phyloP scores from a whole-genome alignment of 2,797 vertebrate species.

The Champsocephalus esox region DNA sequence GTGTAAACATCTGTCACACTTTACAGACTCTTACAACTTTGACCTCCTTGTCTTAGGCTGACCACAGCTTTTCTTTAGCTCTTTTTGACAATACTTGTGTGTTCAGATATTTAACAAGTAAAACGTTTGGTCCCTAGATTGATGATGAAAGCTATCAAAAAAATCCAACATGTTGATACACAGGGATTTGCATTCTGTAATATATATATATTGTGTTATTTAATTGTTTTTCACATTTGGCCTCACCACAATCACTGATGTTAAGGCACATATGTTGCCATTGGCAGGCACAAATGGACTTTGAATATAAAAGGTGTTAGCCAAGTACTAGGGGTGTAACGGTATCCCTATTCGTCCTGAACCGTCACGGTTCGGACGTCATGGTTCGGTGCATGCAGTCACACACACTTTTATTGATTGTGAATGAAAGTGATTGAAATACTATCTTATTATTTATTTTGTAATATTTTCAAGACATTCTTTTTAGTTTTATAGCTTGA shows the following conservation, averaged over 20 bases:
- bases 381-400: too few species aligned
- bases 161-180: constrained; percentile 29
- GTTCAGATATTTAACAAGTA: neutral
- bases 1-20: neutral
- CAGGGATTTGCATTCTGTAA: constrained; percentile 19
- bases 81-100: neutral
- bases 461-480: too few species aligned
- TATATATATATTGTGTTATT: constrained; percentile 30
- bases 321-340: neutral
- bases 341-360: too few species aligned
- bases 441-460: too few species aligned
- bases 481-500: too few species aligned
- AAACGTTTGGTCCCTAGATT: constrained; percentile 6
- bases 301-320: constrained; percentile 64
- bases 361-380: too few species aligned
- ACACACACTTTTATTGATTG: too few species aligned
- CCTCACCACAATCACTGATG: constrained; percentile 56
- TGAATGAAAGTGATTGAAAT: too few species aligned
- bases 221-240: constrained; percentile 54
- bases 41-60: neutral
- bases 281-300: constrained; percentile 58
- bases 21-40: constrained; percentile 3
- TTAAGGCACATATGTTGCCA: constrained; percentile 55
- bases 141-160: constrained; percentile 19
- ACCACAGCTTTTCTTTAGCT: constrained; percentile 11